Base-by-base conservation (phyloP, 2,797 vertebrate genomes). In the Mormyrus hasselquistii region DNA sequence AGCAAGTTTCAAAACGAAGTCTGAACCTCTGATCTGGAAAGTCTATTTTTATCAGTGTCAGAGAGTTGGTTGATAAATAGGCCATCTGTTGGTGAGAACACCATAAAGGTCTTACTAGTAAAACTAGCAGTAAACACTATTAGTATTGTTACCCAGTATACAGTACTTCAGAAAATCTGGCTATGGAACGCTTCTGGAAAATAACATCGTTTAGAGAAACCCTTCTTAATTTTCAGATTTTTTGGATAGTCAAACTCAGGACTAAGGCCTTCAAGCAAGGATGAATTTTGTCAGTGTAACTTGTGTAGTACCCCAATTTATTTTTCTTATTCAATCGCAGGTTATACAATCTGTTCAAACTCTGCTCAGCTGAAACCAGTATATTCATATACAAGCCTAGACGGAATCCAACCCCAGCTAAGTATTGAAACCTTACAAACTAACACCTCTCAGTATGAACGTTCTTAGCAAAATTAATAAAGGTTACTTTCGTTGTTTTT, bases 11-110 rank as follows among this genome's bases (percentile, higher is more conserved):
- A 90, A 82, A 90, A 84, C 73, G 34, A 84, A 83, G 89, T 88
- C 88, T 88, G 83, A 62, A 90, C 89, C 84, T 89, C 88, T 57
- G 29, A 89, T 88, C 52, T 73, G 87, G 83, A 86, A 79, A 88
- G 82, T 88, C 86, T 90, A 90, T 90, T 90, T 89, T 90, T 88
- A 90, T 88, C 87, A 53, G 62, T 86, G 90, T 89, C 89, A 89
- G 87, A 88, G 82, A 79, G 87, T 86, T 82, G 87, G 82, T 53
- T 88, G 87, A 90, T 90, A 87, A 90, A 88, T 83, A 88, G 65
- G 65, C 90, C 90, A 89, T 89, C 90, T 89, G 90, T 88, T 73
- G 44, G 59, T 22, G 87, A 88, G 88, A 89, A 89, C 38, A 88
- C 65, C 87, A 19, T 83, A 29, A 73, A 55, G 52, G 73, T 41